Evolutionary conservation across 2,888 invertebrate genomes (phyloP), one percentile per base, ranked within the genome.

Genomic region (Branchellion lobata): DNA sequence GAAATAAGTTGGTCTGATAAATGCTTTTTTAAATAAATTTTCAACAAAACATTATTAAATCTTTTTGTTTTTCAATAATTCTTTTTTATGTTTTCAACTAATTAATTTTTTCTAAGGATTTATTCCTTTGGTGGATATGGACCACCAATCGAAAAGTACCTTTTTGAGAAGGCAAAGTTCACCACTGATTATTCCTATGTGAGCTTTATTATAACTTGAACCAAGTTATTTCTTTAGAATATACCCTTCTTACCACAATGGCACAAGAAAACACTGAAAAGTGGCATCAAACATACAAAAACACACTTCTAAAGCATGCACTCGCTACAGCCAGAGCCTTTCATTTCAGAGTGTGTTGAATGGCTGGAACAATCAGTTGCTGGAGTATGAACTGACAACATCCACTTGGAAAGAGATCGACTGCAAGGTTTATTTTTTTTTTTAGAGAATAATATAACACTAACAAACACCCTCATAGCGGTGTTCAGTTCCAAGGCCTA

Each of bases 341-440:
- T n/a, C n/a, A n/a, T n/a, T n/a, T n/a, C n/a, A n/a, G n/a, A n/a
- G n/a, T n/a, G n/a, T 57, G 24, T 14, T 51, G 8, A 79, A 84
- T 80, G 86, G 85, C 1, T 86, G 86, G 86, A 86, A 86, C 79
- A 85, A 86, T 80, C 86, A 86, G 77, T 71, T 86, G 72, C 29
- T 85, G 11, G 81, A 84, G 5, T 85, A 84, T 83, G 85, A 86
- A 80, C 81, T 83, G 1, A 73, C 82, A 1, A 82, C 80, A 18
- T 74, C 81, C 8, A 80, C 61, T 11, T 86, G 86, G 86, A 81
- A 79, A 3, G 84, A 84, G 75, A 84, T 84, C 40, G 71, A 78
- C 34, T 85, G 84, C 78, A 79, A 82, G 81, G 86, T 85, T 84
- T 81, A 82, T 81, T 5, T n/a, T n/a, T n/a, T n/a, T n/a, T n/a